Percentiles rank a stretch among this genome's conserved stretches.
Conservation (phyloP, 2,797 vertebrate species). For the Apodemus agrarius region DNA sequence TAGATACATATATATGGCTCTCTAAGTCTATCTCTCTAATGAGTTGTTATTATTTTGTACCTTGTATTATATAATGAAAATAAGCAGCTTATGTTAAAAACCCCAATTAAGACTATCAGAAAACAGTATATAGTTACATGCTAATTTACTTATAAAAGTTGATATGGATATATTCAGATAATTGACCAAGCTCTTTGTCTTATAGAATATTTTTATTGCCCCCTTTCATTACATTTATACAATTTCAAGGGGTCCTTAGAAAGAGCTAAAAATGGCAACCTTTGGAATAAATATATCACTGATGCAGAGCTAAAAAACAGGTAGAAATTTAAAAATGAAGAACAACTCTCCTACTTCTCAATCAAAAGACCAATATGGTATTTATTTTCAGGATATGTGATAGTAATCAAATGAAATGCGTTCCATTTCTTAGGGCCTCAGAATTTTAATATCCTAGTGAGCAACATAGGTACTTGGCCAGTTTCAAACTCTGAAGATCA, state of each 20-base stretch:
- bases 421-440: background rate
- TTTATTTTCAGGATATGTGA: background rate
- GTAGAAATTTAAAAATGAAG: background rate
- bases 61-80: background rate
- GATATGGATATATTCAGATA: background rate
- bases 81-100: background rate
- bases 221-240: background rate
- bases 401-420: conserved; percentile 30
- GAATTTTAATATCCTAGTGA: conserved; percentile 33
- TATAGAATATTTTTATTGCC: background rate
- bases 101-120: background rate
- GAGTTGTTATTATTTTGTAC: background rate
- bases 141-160: conserved; percentile 2
- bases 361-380: background rate
- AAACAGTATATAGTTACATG: background rate
- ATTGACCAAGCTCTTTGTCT: background rate
- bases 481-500: conserved; percentile 12
- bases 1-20: background rate
- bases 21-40: background rate
- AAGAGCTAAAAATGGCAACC: background rate
- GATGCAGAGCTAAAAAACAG: conserved; percentile 1
- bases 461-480: background rate
- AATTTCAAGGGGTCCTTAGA: conserved; percentile 42
- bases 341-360: background rate
- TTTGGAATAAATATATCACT: conserved; percentile 29